Evolutionary conservation across 2,113 vertebrate genomes (phyloP), one percentile per base, ranked within the genome.

Genomic region (Peromyscus maniculatus): DNA sequence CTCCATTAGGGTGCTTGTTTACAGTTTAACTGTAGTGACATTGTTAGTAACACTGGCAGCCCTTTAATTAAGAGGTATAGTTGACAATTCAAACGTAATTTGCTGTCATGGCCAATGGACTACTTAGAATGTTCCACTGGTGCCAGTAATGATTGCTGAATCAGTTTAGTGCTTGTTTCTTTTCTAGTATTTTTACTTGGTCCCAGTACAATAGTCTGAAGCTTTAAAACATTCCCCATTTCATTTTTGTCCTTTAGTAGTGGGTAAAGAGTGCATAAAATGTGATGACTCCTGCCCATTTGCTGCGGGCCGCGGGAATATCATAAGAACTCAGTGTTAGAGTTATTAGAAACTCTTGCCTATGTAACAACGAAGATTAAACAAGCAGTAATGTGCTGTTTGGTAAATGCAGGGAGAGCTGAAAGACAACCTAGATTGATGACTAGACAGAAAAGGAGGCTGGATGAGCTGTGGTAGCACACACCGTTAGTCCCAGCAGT

Each of bases 11-110:
- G 55, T 92, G 87, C 75, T 92, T 96, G 79, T 91, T 93, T 93
- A 91, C 31, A 94, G 84, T 96, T 98, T 82, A 95, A 96, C 57
- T 96, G 2, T 94, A 95, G 94, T 74, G 26, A 46, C 89, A 94
- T 95, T 96, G 33, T 55, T 80, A 55, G 49, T 91, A 96, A 59
- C 57, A 87, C 1, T 72, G 77, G 86, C 64, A 95, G 66, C 39
- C n/a, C 49, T 95, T 97, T 97, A 97, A 96, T 96, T 97, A 91
- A 83, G 64, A 82, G 43, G 33, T 15, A 0, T 83, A 91, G 89
- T 43, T 97, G 92, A 94, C 88, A 94, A 91, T 94, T 84, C 89
- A 90, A 59, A 95, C 74, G 90, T 95, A 91, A 95, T 67, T 10
- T 92, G 71, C 66, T 91, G 5, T 91, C 83, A 26, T 94, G 64